Base-by-base conservation (phyloP, 2,797 vertebrate species). In the Acomys russatus region DNA sequence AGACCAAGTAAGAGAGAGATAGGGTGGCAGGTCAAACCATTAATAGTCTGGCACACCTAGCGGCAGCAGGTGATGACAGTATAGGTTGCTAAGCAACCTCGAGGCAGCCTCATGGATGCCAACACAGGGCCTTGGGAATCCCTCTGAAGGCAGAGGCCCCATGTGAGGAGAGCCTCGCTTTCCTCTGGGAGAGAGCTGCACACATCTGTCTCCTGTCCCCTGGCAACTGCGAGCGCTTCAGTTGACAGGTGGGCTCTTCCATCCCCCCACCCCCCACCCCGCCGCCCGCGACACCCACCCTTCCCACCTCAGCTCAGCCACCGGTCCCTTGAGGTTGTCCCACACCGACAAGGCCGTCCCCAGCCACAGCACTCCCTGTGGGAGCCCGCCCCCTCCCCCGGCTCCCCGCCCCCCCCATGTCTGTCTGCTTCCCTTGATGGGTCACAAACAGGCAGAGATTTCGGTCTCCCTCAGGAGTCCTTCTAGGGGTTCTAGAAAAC, bases 401-500 rank as follows among this genome's bases (percentile, higher is more conserved):
- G n/a, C n/a, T n/a, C n/a, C n/a, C n/a, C 44, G 44, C 44, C 64
- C 70, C 66, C 84, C 76, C 22, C 28, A 71, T 44, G 79, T 77
- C 83, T 71, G 71, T 92, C 54, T n/a, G 11, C 3, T 88, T 83
- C 28, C 44, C 73, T 82, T 59, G 49, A 66, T 8, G 61, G 30
- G 49, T 49, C 51, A 76, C 51, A 61, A 82, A 66, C 56, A 93
- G 28, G 68, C 66, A 63, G n/a, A 51, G 76, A 73, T 44, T 10
- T 18, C 66, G 54, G 68, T 4, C 7, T 7, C 44, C 70, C 86
- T 92, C 78, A 12, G 12, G 7, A 80, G 35, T 80, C 78, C 56
- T 54, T 56, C 17, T 90, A 87, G 90, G 88, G 82, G 38, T 86
- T 94, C 70, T 83, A 88, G 38, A 84, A 91, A 71, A 94, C 35